phyloP scores from a whole-genome alignment of 2,888 invertebrate species.

The Scaeva pyrastri region DNA sequence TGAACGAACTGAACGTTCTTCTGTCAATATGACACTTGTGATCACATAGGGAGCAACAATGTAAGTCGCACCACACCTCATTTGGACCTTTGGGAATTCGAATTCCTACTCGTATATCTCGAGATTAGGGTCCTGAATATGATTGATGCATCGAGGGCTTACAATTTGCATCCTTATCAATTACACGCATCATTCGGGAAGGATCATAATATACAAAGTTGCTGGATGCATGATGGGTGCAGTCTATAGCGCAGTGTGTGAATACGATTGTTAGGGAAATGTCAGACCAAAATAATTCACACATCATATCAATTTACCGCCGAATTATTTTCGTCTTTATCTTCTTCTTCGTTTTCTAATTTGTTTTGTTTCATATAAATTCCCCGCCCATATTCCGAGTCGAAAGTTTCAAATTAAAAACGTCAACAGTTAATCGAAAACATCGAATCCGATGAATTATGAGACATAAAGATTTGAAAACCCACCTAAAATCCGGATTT shows the following conservation, averaged over 20 bases:
- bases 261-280: not conserved
- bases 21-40: slow-evolving; percentile 44
- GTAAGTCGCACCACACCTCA: slow-evolving; percentile 11
- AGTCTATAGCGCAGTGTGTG: no score
- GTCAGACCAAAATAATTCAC: slow-evolving; percentile 5
- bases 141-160: slow-evolving; percentile 59
- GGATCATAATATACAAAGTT: no score
- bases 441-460: slow-evolving; percentile 64
- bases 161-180: slow-evolving; percentile 47
- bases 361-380: not conserved
- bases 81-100: slow-evolving; percentile 11
- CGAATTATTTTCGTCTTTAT: not conserved
- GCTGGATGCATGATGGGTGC: slow-evolving; percentile 13
- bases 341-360: not conserved
- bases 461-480: slow-evolving; percentile 56
- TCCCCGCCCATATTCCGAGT: slow-evolving; percentile 32
- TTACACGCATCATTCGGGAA: slow-evolving; percentile 10
- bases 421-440: slow-evolving; percentile 65
- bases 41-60: not conserved
- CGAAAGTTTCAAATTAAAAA: slow-evolving; percentile 37
- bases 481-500: slow-evolving; percentile 57
- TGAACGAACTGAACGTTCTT: not conserved
- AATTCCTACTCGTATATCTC: no score
- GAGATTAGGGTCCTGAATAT: slow-evolving; percentile 13
- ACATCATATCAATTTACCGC: slow-evolving; percentile 2